phyloP scores from a whole-genome alignment of 2,113 vertebrate genomes.

The Apaloderma vittatum region DNA sequence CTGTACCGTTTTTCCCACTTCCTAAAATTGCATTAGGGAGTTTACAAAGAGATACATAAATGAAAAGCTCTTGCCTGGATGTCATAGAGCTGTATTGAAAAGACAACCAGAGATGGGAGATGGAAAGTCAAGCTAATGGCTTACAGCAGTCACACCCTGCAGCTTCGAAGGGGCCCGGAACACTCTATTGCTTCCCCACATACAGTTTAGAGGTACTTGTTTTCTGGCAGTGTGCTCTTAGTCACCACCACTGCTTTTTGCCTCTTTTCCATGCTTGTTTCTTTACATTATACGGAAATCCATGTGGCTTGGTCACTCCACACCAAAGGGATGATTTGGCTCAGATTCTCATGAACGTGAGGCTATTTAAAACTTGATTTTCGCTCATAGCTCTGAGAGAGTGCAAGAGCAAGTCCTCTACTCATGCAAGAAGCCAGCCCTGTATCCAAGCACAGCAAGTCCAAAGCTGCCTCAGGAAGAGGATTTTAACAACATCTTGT shows the following conservation, averaged over 20 bases:
- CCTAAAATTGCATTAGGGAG: neutral
- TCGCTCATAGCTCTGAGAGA: neutral
- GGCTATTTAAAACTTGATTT: neutral
- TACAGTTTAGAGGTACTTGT: fast-evolving
- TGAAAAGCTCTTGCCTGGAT: neutral
- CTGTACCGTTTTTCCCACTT: neutral
- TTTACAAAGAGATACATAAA: neutral
- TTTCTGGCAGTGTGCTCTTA: neutral
- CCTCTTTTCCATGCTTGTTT: neutral
- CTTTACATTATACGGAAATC: neutral
- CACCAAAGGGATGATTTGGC: neutral
- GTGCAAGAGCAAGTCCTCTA: neutral
- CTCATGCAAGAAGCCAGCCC: fast-evolving
- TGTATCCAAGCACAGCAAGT: fast-evolving
- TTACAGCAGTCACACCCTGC: neutral
- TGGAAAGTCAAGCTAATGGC: neutral
- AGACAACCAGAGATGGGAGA: neutral
- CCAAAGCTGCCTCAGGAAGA: neutral
- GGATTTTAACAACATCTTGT: neutral
- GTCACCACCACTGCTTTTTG: neutral
- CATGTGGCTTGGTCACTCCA: neutral
- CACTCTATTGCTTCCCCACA: neutral
- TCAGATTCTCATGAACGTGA: neutral
- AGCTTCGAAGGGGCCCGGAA: neutral
- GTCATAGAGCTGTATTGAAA: neutral